Evolutionary conservation across 2,888 invertebrate genomes (phyloP), one percentile per base, ranked within the genome.

Genomic region (Campoletis raptor): DNA sequence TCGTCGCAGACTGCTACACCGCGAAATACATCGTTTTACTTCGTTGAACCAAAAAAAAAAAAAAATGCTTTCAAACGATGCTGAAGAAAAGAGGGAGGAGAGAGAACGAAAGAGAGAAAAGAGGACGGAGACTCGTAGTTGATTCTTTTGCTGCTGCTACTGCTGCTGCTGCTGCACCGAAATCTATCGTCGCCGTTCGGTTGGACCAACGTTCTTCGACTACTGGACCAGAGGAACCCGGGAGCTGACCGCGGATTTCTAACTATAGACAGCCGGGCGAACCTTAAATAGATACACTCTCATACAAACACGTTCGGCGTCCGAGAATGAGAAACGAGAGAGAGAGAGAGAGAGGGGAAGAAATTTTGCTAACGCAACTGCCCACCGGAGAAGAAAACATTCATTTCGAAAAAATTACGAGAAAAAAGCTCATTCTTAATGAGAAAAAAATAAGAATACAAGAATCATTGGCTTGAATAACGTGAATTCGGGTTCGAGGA

Each of bases 241-340:
- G 85, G 90, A 91, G 91, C 92, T 91, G 91, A 90, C 89, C 91
- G 90, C 90, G 89, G 89, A 70, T 89, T 92, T 92, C 94, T 94
- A 94, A 92, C 92, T 94, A 94, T 94, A 94, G 94, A 91, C 91
- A 92, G 89, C 91, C 91, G 91, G 91, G 93, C 93, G 90, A 91
- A 92, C 93, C 93, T 93, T 93, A 94, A 94, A 94, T 94, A 94
- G 94, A 91, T 86, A 80, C 84, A 76, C 78, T 77, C 73, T 45
- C 80, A 57, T 10, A 57, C 57, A 21, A 2, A 21, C 8, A 24
- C 54, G 72, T 67, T 37, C 82, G 83, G 85, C 81, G 76, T 85
- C 69, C 74, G 48, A 72, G 74, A 77, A 21, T 57, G 24, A 57
- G 70, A 78, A 78, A 85, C 42, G 69, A 77, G 66, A 30, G 72